phyloP scores from a whole-genome alignment of 2,888 invertebrate species.

The Drosophila rellima region DNA sequence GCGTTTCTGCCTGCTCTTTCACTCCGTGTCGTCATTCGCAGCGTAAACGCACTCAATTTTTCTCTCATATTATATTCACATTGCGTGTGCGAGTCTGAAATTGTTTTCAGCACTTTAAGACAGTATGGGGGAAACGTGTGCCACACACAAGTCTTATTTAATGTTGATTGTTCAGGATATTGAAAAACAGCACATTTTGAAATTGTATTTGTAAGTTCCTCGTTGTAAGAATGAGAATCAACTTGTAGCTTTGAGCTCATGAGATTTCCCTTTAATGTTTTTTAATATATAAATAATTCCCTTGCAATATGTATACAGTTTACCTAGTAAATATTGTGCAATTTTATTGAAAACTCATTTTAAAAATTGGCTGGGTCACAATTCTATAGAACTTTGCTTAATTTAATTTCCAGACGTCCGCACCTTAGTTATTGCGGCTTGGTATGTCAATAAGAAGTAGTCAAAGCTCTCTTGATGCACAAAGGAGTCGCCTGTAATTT shows the following conservation, averaged over 20 bases:
- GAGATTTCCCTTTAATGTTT: not conserved
- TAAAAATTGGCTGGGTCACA: not conserved
- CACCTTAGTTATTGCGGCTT: too few relatives aligned
- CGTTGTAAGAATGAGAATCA: too few relatives aligned
- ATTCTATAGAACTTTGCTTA: not conserved
- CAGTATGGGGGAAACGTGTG: slow-evolving; percentile 17
- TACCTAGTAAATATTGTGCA: not conserved
- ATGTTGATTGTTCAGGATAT: slow-evolving; percentile 36
- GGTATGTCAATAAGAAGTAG: too few relatives aligned
- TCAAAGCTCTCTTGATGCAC: too few relatives aligned
- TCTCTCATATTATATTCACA: slow-evolving; percentile 71
- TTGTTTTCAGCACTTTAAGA: slow-evolving; percentile 61
- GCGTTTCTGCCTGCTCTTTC: slow-evolving; percentile 19
- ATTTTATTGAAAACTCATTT: not conserved
- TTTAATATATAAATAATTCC: not conserved
- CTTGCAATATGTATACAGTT: not conserved
- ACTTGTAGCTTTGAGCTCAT: not conserved
- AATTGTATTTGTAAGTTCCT: slow-evolving; percentile 3
- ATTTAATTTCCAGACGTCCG: too few relatives aligned
- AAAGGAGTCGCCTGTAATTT: too few relatives aligned
- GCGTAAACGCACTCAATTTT: slow-evolving; percentile 64
- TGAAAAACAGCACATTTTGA: slow-evolving; percentile 16
- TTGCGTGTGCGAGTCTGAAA: slow-evolving; percentile 62
- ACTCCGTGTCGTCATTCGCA: slow-evolving; percentile 15
- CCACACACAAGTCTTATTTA: slow-evolving; percentile 44